Base-by-base conservation (phyloP, 2,797 vertebrate genomes). In the Aulostomus chinensis region DNA sequence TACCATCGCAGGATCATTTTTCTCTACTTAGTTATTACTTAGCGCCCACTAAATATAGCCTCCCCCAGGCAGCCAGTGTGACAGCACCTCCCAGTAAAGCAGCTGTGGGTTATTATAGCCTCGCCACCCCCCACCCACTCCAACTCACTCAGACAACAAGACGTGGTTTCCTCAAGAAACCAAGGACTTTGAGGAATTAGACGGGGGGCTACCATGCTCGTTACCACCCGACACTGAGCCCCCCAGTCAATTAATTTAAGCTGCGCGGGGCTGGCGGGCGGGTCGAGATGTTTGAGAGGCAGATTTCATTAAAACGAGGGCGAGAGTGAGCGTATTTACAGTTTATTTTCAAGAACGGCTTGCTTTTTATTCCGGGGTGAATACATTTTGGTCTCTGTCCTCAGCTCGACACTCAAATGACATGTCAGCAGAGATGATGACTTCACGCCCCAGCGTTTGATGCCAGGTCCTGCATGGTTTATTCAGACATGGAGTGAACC, bases 21-120 rank as follows among this genome's bases (percentile, higher is more conserved):
- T 59, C 69, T 81, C 78, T 73, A 80, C 84, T 86, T 86, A 86
- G 80, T 86, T 88, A 90, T 89, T 92, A 90, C 85, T 86, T 81
- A 83, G 86, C 75, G 36, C 71, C 74, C 84, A 71, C 89, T 89
- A 89, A 90, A 89, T 88, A 85, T 89, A 91, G 86, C 81, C 56
- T 72, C 70, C 68, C 71, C 55, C 71, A 31, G 73, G 78, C 87
- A 70, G 73, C 30, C 63, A 36, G 47, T 41, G 72, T 68, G 75
- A 75, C 56, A 58, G 76, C 75, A 58, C 59, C 41, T 58, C 18
- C 57, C 68, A 59, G 71, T 40, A 58, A 61, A 76, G 80, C 86
- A 88, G 85, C 88, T 90, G 89, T 53, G 80, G 75, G 87, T 78
- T 75, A 73, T 76, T 80, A 65, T 73, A 66, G n/a, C 47, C 59